phyloP scores from a whole-genome alignment of 2,797 vertebrate species.

The Spheniscus humboldti region DNA sequence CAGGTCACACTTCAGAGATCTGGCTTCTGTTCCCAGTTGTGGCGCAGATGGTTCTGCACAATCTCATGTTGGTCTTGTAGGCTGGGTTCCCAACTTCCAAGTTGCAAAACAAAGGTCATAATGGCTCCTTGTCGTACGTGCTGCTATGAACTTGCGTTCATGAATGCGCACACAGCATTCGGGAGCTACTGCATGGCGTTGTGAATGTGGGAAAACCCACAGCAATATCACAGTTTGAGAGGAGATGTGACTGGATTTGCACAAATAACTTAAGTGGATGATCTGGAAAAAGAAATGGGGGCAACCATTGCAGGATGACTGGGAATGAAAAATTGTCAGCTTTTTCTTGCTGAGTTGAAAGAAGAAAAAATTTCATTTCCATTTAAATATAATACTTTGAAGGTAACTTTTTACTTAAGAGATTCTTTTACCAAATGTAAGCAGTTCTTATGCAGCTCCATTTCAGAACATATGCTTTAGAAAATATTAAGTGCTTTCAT shows the following conservation, averaged over 20 bases:
- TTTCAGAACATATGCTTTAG: background rate
- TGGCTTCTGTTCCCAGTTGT: background rate
- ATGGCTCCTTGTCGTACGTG: rapidly evolving
- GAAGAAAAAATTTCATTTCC: background rate
- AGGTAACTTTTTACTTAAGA: background rate
- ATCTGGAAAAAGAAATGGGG: rapidly evolving
- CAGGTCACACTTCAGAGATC: background rate
- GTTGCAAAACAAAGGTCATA: rapidly evolving
- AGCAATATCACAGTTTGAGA: rapidly evolving
- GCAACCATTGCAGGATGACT: rapidly evolving
- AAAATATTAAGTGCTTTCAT: background rate
- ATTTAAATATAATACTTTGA: background rate
- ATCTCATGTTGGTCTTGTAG: rapidly evolving
- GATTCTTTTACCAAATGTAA: background rate
- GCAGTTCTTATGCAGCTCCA: background rate
- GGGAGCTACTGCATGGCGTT: rapidly evolving
- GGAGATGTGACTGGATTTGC: rapidly evolving
- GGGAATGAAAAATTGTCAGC: background rate
- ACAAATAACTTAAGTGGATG: background rate
- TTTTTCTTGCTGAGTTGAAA: background rate
- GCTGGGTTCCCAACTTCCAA: background rate
- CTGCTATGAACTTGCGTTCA: rapidly evolving
- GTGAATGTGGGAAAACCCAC: rapidly evolving
- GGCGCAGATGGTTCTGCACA: background rate
- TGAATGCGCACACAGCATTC: rapidly evolving